Percentiles rank a stretch among this genome's conserved stretches.
Evolutionary conservation across 2,797 vertebrate genomes (phyloP).

Genomic region (Artibeus jamaicensis): DNA sequence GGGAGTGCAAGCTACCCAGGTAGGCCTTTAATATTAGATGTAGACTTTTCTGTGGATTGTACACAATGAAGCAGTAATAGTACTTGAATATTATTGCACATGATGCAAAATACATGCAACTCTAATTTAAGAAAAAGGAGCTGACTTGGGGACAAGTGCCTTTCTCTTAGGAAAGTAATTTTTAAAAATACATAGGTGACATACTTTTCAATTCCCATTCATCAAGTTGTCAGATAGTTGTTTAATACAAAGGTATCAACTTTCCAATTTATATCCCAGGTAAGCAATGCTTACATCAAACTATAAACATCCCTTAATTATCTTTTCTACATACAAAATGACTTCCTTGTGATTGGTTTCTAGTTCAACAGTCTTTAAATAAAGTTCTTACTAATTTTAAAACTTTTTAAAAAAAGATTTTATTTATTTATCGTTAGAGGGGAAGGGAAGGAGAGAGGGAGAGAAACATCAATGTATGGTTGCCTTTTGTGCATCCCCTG

Average conservation of each 20-base stretch:
- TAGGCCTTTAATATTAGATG: neutral
- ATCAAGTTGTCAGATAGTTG: neutral
- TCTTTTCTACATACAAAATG: constrained; percentile 5
- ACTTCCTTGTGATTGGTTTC: neutral
- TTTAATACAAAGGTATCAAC: neutral
- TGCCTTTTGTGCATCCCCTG: too few relatives aligned
- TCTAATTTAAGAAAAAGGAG: constrained; percentile 12
- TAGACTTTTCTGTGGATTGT: neutral
- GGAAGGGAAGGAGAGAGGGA: too few relatives aligned
- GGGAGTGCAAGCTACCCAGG: neutral
- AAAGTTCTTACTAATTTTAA: neutral
- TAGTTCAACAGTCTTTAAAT: neutral
- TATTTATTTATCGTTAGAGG: too few relatives aligned
- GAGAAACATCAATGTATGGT: too few relatives aligned
- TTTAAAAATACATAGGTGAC: neutral
- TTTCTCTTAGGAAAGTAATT: constrained; percentile 20
- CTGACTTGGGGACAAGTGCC: neutral
- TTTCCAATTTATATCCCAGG: neutral
- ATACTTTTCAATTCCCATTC: neutral
- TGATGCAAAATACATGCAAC: neutral
- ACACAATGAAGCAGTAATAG: neutral
- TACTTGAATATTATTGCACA: neutral
- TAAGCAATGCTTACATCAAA: neutral
- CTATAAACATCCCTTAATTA: neutral
- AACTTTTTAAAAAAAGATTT: constrained; percentile 4